These are phyloP conservation scores for Haliaeetus leucogaster DNA, from an alignment of 2,113 vertebrate species.

Conservation along the genomic window DNA sequence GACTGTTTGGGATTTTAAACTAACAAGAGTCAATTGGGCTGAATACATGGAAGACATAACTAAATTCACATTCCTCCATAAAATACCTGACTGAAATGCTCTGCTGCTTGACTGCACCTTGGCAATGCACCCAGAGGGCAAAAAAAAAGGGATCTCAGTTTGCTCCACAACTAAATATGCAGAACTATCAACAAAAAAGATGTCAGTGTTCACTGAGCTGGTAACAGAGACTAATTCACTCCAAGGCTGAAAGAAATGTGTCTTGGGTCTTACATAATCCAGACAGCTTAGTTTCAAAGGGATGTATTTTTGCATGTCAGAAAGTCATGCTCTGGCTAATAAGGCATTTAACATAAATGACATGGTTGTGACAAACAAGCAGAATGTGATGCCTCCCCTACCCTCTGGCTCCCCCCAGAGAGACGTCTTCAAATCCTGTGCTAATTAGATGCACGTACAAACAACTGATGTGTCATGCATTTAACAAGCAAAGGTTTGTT, in stretches of 20 bases:
- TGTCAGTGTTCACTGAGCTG: background rate
- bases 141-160: background rate
- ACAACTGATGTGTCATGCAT: background rate
- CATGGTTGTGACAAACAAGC: background rate
- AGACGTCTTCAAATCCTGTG: background rate
- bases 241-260: background rate
- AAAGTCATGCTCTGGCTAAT: background rate
- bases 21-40: background rate
- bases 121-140: background rate
- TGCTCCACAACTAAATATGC: background rate
- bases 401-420: background rate
- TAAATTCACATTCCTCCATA: background rate
- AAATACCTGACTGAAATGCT: background rate
- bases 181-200: background rate
- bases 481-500: background rate
- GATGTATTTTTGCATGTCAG: background rate
- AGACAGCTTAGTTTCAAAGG: background rate
- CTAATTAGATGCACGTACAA: background rate
- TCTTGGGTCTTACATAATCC: background rate
- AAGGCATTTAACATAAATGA: background rate
- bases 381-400: background rate
- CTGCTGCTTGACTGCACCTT: background rate
- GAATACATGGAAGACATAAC: background rate
- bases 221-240: slow-evolving; percentile 6
- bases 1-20: background rate